Conservation (phyloP, 2,797 vertebrate genomes). For the Macroramphosus scolopax region DNA sequence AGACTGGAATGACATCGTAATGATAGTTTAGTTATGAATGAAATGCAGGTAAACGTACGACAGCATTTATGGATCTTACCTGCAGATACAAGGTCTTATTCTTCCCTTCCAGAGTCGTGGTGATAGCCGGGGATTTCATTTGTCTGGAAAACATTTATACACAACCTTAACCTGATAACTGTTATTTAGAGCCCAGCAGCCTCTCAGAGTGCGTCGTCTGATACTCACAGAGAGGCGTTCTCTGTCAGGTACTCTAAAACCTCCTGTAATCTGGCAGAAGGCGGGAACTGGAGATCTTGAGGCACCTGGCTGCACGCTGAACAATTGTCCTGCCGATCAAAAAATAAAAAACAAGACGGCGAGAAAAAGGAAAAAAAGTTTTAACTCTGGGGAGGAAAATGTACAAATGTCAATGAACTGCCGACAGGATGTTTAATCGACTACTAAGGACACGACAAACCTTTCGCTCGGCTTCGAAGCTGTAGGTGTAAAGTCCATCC, state of each 20-base stretch:
- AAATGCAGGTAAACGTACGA: too few species aligned
- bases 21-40: background rate
- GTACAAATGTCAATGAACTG: too few species aligned
- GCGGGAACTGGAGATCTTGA: conserved; percentile 91
- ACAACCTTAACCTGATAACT: too few species aligned
- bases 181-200: too few species aligned
- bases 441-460: conserved; percentile 79
- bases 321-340: conserved; percentile 86
- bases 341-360: too few species aligned
- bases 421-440: background rate
- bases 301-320: conserved; percentile 94
- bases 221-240: conserved; percentile 91
- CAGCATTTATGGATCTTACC: conserved; percentile 81
- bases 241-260: conserved; percentile 94
- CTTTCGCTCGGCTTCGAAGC: conserved; percentile 96
- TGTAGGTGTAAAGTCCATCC: conserved; percentile 94
- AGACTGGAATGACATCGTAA: conserved; percentile 74
- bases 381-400: too few species aligned
- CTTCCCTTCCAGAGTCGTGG: conserved; percentile 93
- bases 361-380: too few species aligned
- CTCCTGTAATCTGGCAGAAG: conserved; percentile 94
- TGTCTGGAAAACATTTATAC: conserved; percentile 77
- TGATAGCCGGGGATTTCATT: conserved; percentile 98
- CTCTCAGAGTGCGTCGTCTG: too few species aligned
- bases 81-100: conserved; percentile 98